Conservation (phyloP, 2,113 vertebrate species). For the Ptychochromis oligacanthus region DNA sequence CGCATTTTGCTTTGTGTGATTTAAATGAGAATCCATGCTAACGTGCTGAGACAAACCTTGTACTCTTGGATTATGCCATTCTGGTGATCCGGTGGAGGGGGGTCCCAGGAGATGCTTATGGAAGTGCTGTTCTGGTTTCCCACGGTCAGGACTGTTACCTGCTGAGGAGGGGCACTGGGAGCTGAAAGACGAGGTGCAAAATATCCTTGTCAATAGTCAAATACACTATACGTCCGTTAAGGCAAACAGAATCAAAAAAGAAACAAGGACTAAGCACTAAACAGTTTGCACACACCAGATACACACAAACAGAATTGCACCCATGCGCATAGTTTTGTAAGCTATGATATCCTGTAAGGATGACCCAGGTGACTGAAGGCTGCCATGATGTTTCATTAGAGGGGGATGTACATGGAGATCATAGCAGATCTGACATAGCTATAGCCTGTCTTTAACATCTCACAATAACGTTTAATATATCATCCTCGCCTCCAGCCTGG, state of each 20-base stretch:
- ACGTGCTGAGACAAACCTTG: constrained; percentile 81
- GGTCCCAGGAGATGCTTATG: constrained; percentile 99
- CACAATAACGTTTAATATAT: constrained; percentile 70
- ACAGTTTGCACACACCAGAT: not conserved
- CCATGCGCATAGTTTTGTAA: not conserved
- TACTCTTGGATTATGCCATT: constrained; percentile 99
- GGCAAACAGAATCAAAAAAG: not conserved
- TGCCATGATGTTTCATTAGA: constrained; percentile 71
- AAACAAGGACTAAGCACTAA: not conserved
- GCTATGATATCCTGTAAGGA: constrained; percentile 4
- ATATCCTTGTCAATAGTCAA: constrained; percentile 29
- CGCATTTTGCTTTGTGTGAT: not conserved
- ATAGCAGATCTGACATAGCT: constrained; percentile 49
- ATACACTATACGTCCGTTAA: not conserved
- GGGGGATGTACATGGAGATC: constrained; percentile 67
- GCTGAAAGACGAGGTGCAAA: constrained; percentile 80
- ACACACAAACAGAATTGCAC: not conserved
- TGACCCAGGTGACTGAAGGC: constrained; percentile 44
- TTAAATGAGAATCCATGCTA: constrained; percentile 6
- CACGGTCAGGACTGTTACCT: constrained; percentile 94
- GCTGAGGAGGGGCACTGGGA: constrained; percentile 96
- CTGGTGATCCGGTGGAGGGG: constrained; percentile 94
- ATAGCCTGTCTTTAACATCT: constrained; percentile 56
- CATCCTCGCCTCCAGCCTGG: constrained; percentile 28
- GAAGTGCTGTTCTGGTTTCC: constrained; percentile 97